These are phyloP conservation scores for Eristalis tenax DNA, from an alignment of 2,888 invertebrate genomes.

Conservation along the genomic window DNA sequence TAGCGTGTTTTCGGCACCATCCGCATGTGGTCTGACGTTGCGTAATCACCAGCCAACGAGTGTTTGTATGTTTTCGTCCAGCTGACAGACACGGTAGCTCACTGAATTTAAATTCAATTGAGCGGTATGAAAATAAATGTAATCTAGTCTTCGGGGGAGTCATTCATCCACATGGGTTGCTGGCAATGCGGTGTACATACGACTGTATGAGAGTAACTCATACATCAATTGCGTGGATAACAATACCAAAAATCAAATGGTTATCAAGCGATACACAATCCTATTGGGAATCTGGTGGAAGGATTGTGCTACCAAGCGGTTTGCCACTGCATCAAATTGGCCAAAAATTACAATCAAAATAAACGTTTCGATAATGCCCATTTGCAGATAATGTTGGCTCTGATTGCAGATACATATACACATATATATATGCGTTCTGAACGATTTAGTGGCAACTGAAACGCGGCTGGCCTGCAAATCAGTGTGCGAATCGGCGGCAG, in stretches of 20 bases:
- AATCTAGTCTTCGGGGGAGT: background rate
- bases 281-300: background rate
- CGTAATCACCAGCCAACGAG: slow-evolving; percentile 12
- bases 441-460: background rate
- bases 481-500: background rate
- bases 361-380: slow-evolving; percentile 37
- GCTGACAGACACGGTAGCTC: background rate
- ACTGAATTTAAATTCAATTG: slow-evolving; percentile 44
- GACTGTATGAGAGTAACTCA: background rate
- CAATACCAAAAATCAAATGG: slow-evolving; percentile 41
- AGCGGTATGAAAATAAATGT: slow-evolving; percentile 18
- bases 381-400: background rate
- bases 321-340: slow-evolving; percentile 42
- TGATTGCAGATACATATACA: slow-evolving; percentile 25
- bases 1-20: background rate
- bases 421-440: background rate
- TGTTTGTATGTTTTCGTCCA: slow-evolving; percentile 35
- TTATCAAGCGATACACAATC: slow-evolving; percentile 3
- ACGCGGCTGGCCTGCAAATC: background rate
- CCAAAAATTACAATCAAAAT: slow-evolving; percentile 42
- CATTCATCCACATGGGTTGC: background rate
- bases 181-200: background rate
- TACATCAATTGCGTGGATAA: background rate
- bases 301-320: slow-evolving; percentile 4
- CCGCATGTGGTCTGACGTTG: slow-evolving; percentile 6